Evolutionary conservation across 1,140 invertebrate genomes (phyloP).

Genomic region (Papilio helenus): DNA sequence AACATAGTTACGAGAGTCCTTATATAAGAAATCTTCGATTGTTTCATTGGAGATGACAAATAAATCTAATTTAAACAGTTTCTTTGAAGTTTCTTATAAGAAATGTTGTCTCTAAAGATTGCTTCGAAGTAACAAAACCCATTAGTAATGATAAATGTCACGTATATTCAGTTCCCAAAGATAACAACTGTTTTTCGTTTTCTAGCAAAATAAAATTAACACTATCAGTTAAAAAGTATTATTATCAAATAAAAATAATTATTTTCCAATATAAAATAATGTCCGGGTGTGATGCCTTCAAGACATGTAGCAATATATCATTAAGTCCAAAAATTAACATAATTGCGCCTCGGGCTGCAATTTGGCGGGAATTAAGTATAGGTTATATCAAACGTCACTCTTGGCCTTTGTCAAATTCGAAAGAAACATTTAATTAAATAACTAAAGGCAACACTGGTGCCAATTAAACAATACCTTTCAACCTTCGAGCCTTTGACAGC

Average conservation of each 20-base stretch:
- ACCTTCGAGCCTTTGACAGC: conserved; percentile 25
- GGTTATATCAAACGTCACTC: conserved; percentile 23
- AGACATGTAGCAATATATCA: background rate
- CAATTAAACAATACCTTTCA: conserved; percentile 27
- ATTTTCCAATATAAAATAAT: background rate
- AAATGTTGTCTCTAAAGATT: too few species aligned
- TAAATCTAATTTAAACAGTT: too few species aligned
- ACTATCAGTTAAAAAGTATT: too few species aligned
- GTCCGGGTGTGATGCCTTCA: background rate
- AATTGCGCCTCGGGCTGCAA: conserved; percentile 22
- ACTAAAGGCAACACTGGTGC: background rate
- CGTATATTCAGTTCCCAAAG: too few species aligned
- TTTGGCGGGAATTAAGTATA: conserved; percentile 21
- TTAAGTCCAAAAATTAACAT: conserved; percentile 10
- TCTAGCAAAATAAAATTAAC: too few species aligned
- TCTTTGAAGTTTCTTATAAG: too few species aligned
- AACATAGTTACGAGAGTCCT: background rate
- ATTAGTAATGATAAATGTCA: too few species aligned
- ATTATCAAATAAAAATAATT: background rate
- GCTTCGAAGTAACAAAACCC: too few species aligned
- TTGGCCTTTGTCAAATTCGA: conserved; percentile 33
- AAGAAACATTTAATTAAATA: conserved; percentile 13
- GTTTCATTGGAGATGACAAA: too few species aligned
- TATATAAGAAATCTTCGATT: too few species aligned
- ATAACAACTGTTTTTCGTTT: too few species aligned